Conservation (phyloP, 2,797 vertebrate species). For the Cyclura pinguis region DNA sequence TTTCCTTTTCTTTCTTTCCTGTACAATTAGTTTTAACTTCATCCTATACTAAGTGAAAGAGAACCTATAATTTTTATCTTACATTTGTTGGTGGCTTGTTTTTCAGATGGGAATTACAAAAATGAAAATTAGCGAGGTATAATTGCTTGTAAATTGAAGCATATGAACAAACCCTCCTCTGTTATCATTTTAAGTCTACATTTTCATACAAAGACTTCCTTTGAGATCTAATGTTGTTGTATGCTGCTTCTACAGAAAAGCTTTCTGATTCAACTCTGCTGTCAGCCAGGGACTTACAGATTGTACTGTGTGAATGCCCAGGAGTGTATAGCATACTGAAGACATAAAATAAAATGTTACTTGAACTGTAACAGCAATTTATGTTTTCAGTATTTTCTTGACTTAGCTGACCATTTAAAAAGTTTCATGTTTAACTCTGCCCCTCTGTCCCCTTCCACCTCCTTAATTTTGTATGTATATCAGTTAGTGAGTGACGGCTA, state of each 20-base stretch:
- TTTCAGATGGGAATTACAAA: slow-evolving; percentile 72
- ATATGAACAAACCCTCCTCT: slow-evolving; percentile 32
- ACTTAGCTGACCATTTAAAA: slow-evolving; percentile 73
- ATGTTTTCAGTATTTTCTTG: slow-evolving; percentile 76
- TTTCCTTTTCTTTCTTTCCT: slow-evolving; percentile 18
- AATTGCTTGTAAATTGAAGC: slow-evolving; percentile 43
- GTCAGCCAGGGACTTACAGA: slow-evolving; percentile 59
- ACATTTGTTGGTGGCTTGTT: slow-evolving; percentile 58
- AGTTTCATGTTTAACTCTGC: slow-evolving; percentile 51
- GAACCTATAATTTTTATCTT: slow-evolving; percentile 49
- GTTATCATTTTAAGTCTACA: slow-evolving; percentile 49
- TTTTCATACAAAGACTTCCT: slow-evolving; percentile 53
- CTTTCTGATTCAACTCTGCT: slow-evolving; percentile 68
- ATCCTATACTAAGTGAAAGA: slow-evolving; percentile 41
- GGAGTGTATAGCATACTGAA: slow-evolving; percentile 62
- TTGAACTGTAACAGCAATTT: slow-evolving; percentile 75
- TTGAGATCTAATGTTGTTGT: slow-evolving; percentile 26
- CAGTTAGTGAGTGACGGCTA: slow-evolving; percentile 79
- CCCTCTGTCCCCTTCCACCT: not conserved
- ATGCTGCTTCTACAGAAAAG: slow-evolving; percentile 65
- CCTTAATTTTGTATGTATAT: slow-evolving; percentile 72
- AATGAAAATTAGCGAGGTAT: slow-evolving; percentile 48
- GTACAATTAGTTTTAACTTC: slow-evolving; percentile 76
- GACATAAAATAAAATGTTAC: slow-evolving; percentile 74
- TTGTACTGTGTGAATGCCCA: slow-evolving; percentile 67